Conservation (phyloP, 2,797 vertebrate genomes). For the Rhynchonycteris naso region DNA sequence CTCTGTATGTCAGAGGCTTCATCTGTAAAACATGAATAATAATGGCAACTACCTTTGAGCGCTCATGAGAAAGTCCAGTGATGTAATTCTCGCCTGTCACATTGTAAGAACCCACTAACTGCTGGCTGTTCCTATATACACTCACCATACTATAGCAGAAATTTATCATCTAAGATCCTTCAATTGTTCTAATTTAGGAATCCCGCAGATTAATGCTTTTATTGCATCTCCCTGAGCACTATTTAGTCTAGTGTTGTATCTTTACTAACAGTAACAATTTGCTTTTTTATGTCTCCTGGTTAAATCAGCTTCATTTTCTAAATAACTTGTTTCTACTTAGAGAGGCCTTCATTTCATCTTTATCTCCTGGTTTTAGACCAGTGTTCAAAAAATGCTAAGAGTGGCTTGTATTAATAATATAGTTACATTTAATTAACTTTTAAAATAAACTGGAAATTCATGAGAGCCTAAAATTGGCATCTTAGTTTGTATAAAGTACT, state of each 20-base stretch:
- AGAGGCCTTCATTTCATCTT: constrained; percentile 11
- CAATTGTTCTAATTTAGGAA: background rate
- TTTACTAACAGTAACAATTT: constrained; percentile 12
- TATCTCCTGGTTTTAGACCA: constrained; percentile 49
- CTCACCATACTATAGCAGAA: background rate
- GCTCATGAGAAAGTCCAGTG: background rate
- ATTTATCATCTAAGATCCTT: background rate
- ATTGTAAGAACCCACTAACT: background rate
- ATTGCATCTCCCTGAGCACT: background rate
- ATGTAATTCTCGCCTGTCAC: background rate
- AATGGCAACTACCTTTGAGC: background rate
- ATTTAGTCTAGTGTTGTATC: background rate
- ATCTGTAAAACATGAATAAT: background rate
- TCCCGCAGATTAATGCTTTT: background rate
- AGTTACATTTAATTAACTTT: background rate
- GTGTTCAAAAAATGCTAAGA: constrained; percentile 25
- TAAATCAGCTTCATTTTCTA: constrained; percentile 33
- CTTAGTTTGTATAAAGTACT: constrained; percentile 27
- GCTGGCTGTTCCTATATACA: background rate
- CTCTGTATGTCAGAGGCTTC: background rate
- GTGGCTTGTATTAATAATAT: background rate
- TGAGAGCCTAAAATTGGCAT: background rate
- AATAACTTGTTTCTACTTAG: background rate
- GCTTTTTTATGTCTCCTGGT: background rate
- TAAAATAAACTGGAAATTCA: constrained; percentile 32